A percentile compares a stretch with the other conserved stretches of the same genome.
Evolutionary conservation across 2,797 vertebrate species (phyloP).

Genomic region (Corythornis leucogaster): DNA sequence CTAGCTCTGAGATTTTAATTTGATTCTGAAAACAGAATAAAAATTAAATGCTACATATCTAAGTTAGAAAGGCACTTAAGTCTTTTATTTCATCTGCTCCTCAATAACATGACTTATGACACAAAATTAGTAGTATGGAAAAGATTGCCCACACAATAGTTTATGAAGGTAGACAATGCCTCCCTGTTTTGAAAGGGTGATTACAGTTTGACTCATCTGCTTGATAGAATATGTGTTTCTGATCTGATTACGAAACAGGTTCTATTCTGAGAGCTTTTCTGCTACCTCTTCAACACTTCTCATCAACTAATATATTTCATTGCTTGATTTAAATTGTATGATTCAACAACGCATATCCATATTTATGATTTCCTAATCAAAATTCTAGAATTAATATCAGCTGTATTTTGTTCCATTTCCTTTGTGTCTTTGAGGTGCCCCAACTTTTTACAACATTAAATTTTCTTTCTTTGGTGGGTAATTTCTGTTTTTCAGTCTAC

Average conservation of each 20-base stretch:
- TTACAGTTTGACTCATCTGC: background rate
- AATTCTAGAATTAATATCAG: background rate
- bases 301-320: constrained; percentile 17
- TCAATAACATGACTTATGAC: background rate
- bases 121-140: background rate
- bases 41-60: background rate
- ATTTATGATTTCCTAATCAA: constrained; percentile 35
- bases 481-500: background rate
- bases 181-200: background rate
- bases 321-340: constrained; percentile 21
- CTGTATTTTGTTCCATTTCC: background rate
- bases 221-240: background rate
- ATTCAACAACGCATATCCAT: constrained; percentile 23
- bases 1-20: background rate
- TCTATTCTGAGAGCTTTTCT: constrained; percentile 30
- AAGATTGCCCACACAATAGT: background rate
- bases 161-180: background rate
- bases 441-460: background rate
- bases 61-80: background rate
- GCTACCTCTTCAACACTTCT: constrained; percentile 8
- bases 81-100: background rate
- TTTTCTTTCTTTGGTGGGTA: background rate
- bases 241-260: background rate
- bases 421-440: background rate
- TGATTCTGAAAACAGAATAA: background rate